Evolutionary conservation across 2,888 invertebrate genomes (phyloP).

Genomic region (Caenorhabditis auriculariae): DNA sequence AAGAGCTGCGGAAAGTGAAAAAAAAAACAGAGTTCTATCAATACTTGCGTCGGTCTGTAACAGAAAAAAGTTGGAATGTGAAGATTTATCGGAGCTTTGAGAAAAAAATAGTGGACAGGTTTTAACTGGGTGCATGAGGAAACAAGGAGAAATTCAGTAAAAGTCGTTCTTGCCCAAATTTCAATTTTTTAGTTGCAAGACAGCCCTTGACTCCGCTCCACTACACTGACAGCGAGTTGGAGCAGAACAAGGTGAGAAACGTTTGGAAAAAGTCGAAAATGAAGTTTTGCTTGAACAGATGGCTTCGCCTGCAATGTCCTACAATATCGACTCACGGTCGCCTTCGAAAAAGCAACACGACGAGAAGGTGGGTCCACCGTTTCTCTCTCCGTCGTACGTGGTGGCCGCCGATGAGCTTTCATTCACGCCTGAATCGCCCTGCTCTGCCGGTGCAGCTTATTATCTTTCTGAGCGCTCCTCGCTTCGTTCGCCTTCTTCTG

Average conservation of each 20-base stretch:
- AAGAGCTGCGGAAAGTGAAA: no score
- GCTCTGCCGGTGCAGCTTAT: slow-evolving; percentile 26
- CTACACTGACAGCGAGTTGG: slow-evolving; percentile 24
- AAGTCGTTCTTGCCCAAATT: no score
- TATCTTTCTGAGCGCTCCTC: slow-evolving; percentile 40
- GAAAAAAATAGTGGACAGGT: neutral
- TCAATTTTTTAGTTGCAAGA: slow-evolving; percentile 11
- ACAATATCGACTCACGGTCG: slow-evolving; percentile 15
- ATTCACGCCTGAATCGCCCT: slow-evolving; percentile 29
- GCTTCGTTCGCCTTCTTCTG: slow-evolving; percentile 25
- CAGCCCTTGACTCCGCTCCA: slow-evolving; percentile 20
- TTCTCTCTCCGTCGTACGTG: slow-evolving; percentile 18
- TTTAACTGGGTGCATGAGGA: slow-evolving; percentile 5
- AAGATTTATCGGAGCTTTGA: no score
- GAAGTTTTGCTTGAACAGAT: no score
- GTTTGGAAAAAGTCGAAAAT: no score
- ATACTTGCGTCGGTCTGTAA: no score
- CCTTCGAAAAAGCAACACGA: slow-evolving; percentile 22
- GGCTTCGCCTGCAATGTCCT: no score
- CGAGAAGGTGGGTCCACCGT: slow-evolving; percentile 11
- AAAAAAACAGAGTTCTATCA: no score
- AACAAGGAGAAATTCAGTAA: no score
- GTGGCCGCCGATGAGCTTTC: slow-evolving; percentile 24
- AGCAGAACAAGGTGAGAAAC: no score
- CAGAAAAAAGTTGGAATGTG: no score